Conservation (phyloP, 2,797 vertebrate genomes). For the Dendrocincla fuliginosa region DNA sequence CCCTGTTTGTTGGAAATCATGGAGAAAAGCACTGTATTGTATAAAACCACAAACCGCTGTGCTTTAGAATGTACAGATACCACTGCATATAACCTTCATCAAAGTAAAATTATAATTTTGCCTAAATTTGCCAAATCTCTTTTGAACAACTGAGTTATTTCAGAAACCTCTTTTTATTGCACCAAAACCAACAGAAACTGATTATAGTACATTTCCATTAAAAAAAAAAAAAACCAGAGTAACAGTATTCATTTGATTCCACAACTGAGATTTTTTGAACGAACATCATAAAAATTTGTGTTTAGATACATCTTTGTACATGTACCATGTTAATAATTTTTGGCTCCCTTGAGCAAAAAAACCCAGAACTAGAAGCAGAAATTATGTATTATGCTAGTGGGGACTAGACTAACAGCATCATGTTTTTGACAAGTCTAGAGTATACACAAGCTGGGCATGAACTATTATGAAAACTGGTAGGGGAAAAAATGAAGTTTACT, state of each 20-base stretch:
- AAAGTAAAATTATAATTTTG: neutral
- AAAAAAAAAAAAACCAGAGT: neutral
- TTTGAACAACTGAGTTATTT: neutral
- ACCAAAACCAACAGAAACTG: neutral
- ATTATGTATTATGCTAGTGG: neutral
- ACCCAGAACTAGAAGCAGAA: neutral
- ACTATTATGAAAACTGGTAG: neutral
- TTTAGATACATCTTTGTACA: neutral
- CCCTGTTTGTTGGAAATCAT: neutral
- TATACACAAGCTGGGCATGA: neutral
- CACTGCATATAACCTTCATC: neutral
- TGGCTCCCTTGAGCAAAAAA: neutral
- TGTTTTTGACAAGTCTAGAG: conserved; percentile 2
- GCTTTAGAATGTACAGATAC: neutral
- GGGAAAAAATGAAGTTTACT: neutral
- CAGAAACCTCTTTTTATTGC: neutral
- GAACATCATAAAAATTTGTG: neutral
- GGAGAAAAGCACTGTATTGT: neutral
- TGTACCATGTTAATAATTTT: neutral
- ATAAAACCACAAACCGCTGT: neutral
- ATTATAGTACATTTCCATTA: neutral
- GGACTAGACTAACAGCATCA: neutral
- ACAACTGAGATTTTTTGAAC: neutral
- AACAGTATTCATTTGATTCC: neutral
- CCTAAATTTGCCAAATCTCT: neutral